A percentile compares a stretch with the other conserved stretches of the same genome.
Conservation (phyloP, 2,888 invertebrate species). For the Zygothrica quintamaculata region DNA sequence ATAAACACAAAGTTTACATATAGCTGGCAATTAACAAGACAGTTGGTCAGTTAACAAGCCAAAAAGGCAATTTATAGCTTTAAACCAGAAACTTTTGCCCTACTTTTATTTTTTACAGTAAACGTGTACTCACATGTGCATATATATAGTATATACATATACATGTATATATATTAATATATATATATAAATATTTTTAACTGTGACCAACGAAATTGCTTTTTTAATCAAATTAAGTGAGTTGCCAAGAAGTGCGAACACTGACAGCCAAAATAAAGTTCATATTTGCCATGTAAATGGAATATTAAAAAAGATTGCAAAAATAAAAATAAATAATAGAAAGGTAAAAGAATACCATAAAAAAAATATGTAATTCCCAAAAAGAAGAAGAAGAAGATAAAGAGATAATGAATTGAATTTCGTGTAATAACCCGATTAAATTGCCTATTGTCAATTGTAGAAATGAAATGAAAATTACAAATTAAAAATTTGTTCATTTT, state of each 20-base stretch:
- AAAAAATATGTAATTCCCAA: too few relatives aligned
- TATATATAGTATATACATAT: background rate
- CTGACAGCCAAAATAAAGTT: conserved; percentile 31
- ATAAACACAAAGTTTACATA: background rate
- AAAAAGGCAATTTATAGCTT: conserved; percentile 50
- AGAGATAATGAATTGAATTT: too few relatives aligned
- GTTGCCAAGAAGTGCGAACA: conserved; percentile 18
- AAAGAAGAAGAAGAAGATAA: too few relatives aligned
- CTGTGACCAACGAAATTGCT: conserved; percentile 39
- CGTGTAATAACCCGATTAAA: too few relatives aligned
- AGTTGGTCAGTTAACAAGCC: conserved; percentile 3
- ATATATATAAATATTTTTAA: conserved; percentile 5
- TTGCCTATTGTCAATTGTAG: too few relatives aligned
- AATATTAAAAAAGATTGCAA: conserved; percentile 46
- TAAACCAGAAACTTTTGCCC: conserved; percentile 14
- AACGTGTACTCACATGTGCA: background rate
- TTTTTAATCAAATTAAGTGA: conserved; percentile 58
- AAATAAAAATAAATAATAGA: too few relatives aligned
- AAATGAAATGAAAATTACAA: too few relatives aligned
- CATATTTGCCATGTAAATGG: conserved; percentile 49
- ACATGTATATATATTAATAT: background rate
- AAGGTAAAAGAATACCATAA: too few relatives aligned
- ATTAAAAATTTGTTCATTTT: too few relatives aligned
- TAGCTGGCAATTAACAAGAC: background rate
- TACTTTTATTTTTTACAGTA: conserved; percentile 11